Percentiles rank a stretch among this genome's conserved stretches.
Evolutionary conservation across 1,140 invertebrate species (phyloP).

Genomic region (Drosophila lacertosa): DNA sequence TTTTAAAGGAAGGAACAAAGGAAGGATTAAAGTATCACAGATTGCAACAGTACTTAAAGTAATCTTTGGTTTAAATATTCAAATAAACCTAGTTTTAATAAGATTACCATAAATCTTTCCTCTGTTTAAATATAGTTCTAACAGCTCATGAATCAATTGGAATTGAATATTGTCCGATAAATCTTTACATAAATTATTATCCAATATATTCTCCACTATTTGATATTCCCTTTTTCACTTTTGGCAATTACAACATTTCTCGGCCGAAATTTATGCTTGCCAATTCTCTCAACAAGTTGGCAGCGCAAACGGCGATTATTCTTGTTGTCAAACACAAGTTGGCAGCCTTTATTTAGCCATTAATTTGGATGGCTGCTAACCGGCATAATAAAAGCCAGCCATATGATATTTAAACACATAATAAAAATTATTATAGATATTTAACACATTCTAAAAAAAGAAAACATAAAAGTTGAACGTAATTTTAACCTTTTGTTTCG

Average conservation of each 20-base stretch:
- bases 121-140: background rate
- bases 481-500: background rate
- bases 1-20: too few species aligned
- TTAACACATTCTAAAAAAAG: background rate
- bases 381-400: slow-evolving; percentile 2
- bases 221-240: background rate
- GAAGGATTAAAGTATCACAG: too few species aligned
- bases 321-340: slow-evolving; percentile 23
- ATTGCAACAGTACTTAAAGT: too few species aligned
- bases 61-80: too few species aligned
- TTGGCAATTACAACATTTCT: slow-evolving; percentile 20
- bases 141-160: slow-evolving; percentile 3
- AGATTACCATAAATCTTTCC: slow-evolving; percentile 1
- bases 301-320: slow-evolving; percentile 28
- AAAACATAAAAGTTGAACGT: background rate
- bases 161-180: slow-evolving; percentile 2
- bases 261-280: slow-evolving; percentile 15
- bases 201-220: background rate
- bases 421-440: background rate
- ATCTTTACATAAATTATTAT: background rate
- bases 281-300: slow-evolving; percentile 28
- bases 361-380: slow-evolving; percentile 21
- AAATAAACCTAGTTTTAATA: background rate
- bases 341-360: slow-evolving; percentile 30
- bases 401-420: background rate